Conservation (phyloP, 2,888 invertebrate species). For the Bellardia pandia region DNA sequence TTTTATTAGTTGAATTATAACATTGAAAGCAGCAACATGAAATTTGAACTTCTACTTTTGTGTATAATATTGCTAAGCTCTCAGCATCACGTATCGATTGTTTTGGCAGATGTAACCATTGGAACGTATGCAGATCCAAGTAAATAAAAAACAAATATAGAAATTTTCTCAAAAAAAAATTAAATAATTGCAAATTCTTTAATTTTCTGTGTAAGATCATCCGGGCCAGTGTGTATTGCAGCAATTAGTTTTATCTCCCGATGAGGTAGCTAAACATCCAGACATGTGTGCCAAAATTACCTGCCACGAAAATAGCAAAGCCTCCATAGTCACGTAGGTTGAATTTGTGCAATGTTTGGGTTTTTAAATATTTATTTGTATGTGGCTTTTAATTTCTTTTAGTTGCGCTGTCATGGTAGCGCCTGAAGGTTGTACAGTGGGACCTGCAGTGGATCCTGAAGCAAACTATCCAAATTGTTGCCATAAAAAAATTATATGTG, state of each 20-base stretch:
- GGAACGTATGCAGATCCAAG: conserved; percentile 46
- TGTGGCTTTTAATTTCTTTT: not conserved
- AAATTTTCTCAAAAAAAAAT: not conserved
- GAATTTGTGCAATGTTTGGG: not conserved
- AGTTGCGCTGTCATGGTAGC: conserved; percentile 51
- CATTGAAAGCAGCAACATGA: conserved; percentile 48
- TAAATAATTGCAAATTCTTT: not conserved
- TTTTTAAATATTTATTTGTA: not conserved
- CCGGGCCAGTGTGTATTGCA: conserved; percentile 50
- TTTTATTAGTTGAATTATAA: conserved; percentile 47
- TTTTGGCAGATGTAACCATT: conserved; percentile 18
- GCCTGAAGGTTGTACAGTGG: conserved; percentile 30
- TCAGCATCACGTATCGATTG: not conserved
- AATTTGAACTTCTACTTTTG: conserved; percentile 26
- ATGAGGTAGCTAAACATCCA: conserved; percentile 40
- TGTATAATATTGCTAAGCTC: conserved; percentile 30
- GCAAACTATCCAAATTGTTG: conserved; percentile 64
- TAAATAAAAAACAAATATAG: conserved; percentile 4
- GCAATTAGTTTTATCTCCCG: conserved; percentile 18
- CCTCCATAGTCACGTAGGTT: conserved; percentile 55
- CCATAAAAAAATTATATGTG: conserved; percentile 46
- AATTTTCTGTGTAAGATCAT: conserved; percentile 17
- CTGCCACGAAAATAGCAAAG: conserved; percentile 49
- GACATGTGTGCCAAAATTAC: conserved; percentile 47
- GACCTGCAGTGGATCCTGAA: conserved; percentile 21